Conservation (phyloP, 2,888 invertebrate species). For the Sarcophaga subvicina region DNA sequence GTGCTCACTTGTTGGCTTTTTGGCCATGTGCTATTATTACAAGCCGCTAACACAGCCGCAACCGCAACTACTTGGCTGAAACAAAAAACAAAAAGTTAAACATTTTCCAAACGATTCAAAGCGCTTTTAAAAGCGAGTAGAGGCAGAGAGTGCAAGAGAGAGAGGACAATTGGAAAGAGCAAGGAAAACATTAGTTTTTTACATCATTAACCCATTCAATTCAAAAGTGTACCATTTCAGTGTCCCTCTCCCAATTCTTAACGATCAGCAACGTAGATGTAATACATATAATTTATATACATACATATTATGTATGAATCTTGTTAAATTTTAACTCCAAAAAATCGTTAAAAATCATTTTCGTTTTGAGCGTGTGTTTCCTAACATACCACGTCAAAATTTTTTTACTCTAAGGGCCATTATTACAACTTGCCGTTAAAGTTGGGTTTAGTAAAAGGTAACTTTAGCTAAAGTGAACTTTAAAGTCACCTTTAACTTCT, state of each 20-base stretch:
- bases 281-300: too few relatives aligned
- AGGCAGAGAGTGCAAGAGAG: not conserved
- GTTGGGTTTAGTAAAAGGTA: too few relatives aligned
- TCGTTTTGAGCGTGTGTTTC: too few relatives aligned
- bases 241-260: not conserved
- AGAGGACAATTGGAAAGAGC: not conserved
- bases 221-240: not conserved
- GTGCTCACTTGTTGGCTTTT: not conserved
- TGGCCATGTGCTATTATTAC: constrained; percentile 31
- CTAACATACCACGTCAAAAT: too few relatives aligned
- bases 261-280: too few relatives aligned
- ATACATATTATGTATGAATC: too few relatives aligned
- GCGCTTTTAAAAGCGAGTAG: not conserved
- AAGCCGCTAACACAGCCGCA: constrained; percentile 24
- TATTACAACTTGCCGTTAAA: too few relatives aligned
- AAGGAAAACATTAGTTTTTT: not conserved
- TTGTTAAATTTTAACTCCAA: too few relatives aligned
- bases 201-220: not conserved
- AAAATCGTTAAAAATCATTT: too few relatives aligned
- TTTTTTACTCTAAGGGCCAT: too few relatives aligned
- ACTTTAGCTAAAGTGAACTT: too few relatives aligned
- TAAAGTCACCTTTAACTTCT: too few relatives aligned
- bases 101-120: not conserved
- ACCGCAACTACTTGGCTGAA: not conserved
- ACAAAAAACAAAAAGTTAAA: not conserved